These are phyloP conservation scores for Anhinga anhinga DNA, from an alignment of 2,113 vertebrate genomes.

Conservation along the genomic window DNA sequence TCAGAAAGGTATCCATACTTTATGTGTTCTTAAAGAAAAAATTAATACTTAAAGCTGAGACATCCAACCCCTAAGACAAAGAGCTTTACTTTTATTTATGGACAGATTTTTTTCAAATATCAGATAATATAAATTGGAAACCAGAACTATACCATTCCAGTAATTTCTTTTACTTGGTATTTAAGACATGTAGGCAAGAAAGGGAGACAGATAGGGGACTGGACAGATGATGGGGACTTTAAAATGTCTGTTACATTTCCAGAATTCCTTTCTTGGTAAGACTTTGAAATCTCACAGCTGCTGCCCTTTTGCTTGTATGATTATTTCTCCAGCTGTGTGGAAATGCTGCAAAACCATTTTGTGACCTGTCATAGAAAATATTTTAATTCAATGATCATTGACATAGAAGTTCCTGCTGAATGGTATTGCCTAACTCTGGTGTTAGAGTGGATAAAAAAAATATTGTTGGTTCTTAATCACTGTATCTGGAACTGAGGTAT, in stretches of 20 bases:
- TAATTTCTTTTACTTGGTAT: neutral
- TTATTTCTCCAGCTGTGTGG: slow-evolving; percentile 30
- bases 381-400: slow-evolving; percentile 16
- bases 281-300: slow-evolving; percentile 37
- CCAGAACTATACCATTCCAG: neutral
- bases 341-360: slow-evolving; percentile 40
- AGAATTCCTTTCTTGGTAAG: slow-evolving; percentile 41
- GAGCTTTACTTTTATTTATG: neutral
- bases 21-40: neutral
- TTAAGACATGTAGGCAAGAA: neutral
- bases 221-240: neutral
- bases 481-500: neutral
- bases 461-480: neutral
- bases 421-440: neutral
- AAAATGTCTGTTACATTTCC: slow-evolving; percentile 28
- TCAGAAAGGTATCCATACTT: neutral
- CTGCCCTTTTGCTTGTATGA: slow-evolving; percentile 21
- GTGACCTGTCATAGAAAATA: slow-evolving; percentile 42
- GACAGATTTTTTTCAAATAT: neutral
- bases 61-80: neutral
- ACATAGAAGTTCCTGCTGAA: neutral
- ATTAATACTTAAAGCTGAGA: neutral
- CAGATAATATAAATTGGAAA: neutral
- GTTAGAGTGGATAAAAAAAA: neutral
- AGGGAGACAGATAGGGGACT: neutral